These are phyloP conservation scores for Pinna nobilis DNA, from an alignment of 1,140 invertebrate genomes.

Conservation along the genomic window DNA sequence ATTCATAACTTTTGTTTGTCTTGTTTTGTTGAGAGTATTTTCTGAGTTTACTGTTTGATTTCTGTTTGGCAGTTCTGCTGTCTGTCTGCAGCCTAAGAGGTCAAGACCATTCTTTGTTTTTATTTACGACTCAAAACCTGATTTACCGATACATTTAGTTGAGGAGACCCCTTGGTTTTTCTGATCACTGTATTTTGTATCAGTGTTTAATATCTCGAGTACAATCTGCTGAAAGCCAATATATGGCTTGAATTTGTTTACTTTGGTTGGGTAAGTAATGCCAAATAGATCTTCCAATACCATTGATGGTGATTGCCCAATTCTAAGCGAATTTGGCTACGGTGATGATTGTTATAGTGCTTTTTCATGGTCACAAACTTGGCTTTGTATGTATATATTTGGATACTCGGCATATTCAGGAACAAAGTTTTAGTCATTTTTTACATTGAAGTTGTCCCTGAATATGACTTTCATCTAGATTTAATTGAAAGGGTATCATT, in stretches of 20 bases:
- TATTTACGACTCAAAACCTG: slow-evolving; percentile 4
- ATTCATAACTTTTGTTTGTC: slow-evolving; percentile 48
- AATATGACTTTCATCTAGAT: neutral
- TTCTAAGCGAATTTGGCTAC: slow-evolving; percentile 10
- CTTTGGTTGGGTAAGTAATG: slow-evolving; percentile 16
- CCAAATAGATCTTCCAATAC: slow-evolving; percentile 33
- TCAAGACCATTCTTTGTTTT: slow-evolving; percentile 12
- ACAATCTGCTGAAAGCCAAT: slow-evolving; percentile 30
- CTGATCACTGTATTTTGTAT: slow-evolving; percentile 12
- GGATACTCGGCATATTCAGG: neutral
- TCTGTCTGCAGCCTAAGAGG: slow-evolving; percentile 9
- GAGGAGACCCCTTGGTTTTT: neutral
- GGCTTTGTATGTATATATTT: slow-evolving; percentile 15
- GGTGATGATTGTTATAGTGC: slow-evolving; percentile 10
- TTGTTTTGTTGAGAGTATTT: slow-evolving; percentile 29
- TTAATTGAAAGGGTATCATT: neutral
- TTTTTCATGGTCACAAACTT: slow-evolving; percentile 13
- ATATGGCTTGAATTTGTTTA: slow-evolving; percentile 20
- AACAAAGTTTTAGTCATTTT: too few relatives aligned
- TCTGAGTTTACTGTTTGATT: slow-evolving; percentile 33
- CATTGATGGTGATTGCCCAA: slow-evolving; percentile 7
- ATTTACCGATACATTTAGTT: slow-evolving; percentile 4
- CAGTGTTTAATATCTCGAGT: slow-evolving; percentile 6
- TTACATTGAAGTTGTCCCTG: slow-evolving; percentile 6
- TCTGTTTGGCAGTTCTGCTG: slow-evolving; percentile 20